Conservation (phyloP, 2,888 invertebrate species). For the Philaethria dido region DNA sequence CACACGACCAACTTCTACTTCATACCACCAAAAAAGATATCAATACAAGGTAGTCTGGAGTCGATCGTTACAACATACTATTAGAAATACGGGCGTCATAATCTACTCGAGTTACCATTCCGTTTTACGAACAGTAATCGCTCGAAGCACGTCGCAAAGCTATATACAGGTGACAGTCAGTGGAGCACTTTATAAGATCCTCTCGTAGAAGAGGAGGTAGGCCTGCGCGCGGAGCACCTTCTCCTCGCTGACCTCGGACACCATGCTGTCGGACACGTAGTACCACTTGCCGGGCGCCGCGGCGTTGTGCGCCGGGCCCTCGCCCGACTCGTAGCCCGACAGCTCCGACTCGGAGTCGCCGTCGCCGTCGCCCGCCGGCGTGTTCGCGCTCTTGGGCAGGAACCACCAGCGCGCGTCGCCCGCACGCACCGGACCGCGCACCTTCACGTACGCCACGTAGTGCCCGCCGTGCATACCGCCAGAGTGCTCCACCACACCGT, state of each 20-base stretch:
- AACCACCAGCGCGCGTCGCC: conserved; percentile 90
- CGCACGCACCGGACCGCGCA: conserved; percentile 85
- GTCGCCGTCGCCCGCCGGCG: conserved; percentile 68
- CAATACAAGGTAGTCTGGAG: background rate
- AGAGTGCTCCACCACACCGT: conserved; percentile 97
- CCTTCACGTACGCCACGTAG: conserved; percentile 98
- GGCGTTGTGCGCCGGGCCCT: conserved; percentile 51
- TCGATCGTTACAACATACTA: conserved; percentile 7
- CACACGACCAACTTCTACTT: background rate
- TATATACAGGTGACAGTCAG: conserved; percentile 22
- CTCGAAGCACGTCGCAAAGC: conserved; percentile 19
- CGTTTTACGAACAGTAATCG: conserved; percentile 25
- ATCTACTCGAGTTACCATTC: background rate
- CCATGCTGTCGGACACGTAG: conserved; percentile 95
- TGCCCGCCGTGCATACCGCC: conserved; percentile 93
- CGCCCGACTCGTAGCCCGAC: conserved; percentile 82
- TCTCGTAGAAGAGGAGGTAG: conserved; percentile 97
- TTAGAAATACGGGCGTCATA: background rate
- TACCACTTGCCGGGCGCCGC: conserved; percentile 93
- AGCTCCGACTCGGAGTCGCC: conserved; percentile 83
- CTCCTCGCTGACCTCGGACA: conserved; percentile 91
- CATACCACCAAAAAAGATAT: background rate
- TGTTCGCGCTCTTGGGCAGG: conserved; percentile 85
- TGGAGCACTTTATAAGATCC: conserved; percentile 87
- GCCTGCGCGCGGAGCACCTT: conserved; percentile 94